Evolutionary conservation across 2,888 invertebrate genomes (phyloP).

Genomic region (Scaptomyza flava): DNA sequence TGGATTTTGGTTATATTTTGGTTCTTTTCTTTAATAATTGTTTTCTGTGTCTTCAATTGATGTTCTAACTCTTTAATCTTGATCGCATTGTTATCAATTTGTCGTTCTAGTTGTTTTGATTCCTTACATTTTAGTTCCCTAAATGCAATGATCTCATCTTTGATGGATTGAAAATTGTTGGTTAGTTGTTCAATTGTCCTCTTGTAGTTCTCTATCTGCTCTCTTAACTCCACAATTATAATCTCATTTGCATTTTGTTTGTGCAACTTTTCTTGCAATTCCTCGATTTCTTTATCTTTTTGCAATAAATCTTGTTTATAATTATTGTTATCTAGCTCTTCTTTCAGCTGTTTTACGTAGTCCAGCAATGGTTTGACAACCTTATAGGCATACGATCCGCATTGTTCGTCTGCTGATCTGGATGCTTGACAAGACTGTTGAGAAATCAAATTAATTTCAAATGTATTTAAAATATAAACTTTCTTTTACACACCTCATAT

Average conservation of each 20-base stretch:
- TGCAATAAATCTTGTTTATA: background rate
- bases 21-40: too few relatives aligned
- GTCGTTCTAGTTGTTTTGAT: too few relatives aligned
- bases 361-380: background rate
- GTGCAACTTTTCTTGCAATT: background rate
- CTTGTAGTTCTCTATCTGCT: background rate
- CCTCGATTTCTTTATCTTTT: background rate
- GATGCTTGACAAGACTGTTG: background rate
- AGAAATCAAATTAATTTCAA: background rate
- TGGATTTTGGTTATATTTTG: too few relatives aligned
- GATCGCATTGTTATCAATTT: too few relatives aligned
- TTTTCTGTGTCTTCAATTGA: too few relatives aligned
- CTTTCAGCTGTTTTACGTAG: background rate
- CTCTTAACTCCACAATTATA: background rate
- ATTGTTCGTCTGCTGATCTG: too few relatives aligned
- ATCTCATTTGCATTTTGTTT: background rate
- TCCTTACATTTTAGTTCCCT: background rate
- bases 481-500: background rate
- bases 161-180: background rate
- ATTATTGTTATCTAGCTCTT: background rate
- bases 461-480: background rate
- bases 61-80: too few relatives aligned
- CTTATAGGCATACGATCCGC: background rate
- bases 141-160: background rate
- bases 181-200: background rate